Conservation (phyloP, 2,113 vertebrate genomes). For the Vombatus ursinus region DNA sequence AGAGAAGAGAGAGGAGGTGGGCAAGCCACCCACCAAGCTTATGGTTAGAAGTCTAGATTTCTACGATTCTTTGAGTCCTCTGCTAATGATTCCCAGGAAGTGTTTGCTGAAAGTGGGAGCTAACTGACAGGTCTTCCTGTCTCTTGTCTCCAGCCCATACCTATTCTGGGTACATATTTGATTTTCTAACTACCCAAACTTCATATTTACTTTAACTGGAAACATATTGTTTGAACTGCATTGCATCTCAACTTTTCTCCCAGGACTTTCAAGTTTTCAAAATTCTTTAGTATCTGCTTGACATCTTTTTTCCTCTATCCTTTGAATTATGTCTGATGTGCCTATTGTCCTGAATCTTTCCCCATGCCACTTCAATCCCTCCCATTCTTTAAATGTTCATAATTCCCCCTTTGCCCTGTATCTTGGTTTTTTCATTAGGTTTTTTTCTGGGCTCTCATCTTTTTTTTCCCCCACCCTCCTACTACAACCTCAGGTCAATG, state of each 20-base stretch:
- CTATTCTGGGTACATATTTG: background rate
- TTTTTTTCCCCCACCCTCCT: background rate
- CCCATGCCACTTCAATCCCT: background rate
- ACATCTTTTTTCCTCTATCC: slow-evolving; percentile 14
- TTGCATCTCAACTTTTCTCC: slow-evolving; percentile 20
- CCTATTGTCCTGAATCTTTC: slow-evolving; percentile 40
- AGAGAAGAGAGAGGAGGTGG: background rate
- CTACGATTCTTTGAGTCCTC: background rate
- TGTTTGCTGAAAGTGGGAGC: background rate
- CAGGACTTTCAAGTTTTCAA: slow-evolving; percentile 16
- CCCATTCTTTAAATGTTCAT: background rate
- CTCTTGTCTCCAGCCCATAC: background rate
- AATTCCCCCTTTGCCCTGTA: background rate
- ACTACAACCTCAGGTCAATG: background rate
- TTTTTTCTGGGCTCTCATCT: background rate
- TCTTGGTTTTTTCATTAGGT: background rate
- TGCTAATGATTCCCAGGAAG: background rate
- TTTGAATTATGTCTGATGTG: background rate
- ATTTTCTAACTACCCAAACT: background rate
- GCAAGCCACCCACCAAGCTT: background rate
- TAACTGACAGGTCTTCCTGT: background rate
- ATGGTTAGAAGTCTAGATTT: background rate
- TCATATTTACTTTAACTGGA: background rate
- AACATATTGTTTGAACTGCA: background rate
- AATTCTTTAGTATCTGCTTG: slow-evolving; percentile 25